phyloP scores from a whole-genome alignment of 2,113 vertebrate species.

The Alosa alosa region DNA sequence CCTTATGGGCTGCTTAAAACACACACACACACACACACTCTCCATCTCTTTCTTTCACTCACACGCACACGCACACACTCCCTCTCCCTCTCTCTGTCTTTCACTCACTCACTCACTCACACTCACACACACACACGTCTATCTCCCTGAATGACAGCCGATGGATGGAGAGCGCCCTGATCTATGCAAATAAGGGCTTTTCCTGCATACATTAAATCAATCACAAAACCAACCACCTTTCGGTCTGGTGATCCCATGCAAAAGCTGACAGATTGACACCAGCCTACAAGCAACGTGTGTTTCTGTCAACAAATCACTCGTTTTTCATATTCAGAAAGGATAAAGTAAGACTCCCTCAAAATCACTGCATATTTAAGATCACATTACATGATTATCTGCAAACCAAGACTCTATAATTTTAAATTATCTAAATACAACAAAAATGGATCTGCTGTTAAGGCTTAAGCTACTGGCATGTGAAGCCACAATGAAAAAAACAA shows the following conservation, averaged over 20 bases:
- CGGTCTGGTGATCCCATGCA: neutral
- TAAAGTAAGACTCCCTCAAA: neutral
- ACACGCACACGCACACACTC: too few relatives aligned
- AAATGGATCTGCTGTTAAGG: neutral
- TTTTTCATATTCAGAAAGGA: neutral
- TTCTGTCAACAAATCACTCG: neutral
- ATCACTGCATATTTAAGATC: neutral
- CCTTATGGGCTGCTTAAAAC: neutral
- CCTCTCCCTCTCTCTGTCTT: neutral
- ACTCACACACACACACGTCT: constrained; percentile 3
- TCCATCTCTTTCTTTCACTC: neutral
- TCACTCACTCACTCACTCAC: too few relatives aligned
- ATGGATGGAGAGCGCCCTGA: constrained; percentile 8
- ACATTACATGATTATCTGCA: neutral
- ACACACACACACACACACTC: neutral
- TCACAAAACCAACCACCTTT: neutral
- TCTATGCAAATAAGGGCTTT: constrained; percentile 31
- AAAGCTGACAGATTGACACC: constrained; percentile 6
- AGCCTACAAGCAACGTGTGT: neutral
- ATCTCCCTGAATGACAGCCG: neutral
- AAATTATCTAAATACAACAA: neutral
- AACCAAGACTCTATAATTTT: neutral
- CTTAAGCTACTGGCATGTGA: too few relatives aligned
- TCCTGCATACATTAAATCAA: constrained; percentile 20
- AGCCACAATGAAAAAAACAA: too few relatives aligned